Conservation (phyloP, 2,113 vertebrate species). For the Emydocephalus ijimae region DNA sequence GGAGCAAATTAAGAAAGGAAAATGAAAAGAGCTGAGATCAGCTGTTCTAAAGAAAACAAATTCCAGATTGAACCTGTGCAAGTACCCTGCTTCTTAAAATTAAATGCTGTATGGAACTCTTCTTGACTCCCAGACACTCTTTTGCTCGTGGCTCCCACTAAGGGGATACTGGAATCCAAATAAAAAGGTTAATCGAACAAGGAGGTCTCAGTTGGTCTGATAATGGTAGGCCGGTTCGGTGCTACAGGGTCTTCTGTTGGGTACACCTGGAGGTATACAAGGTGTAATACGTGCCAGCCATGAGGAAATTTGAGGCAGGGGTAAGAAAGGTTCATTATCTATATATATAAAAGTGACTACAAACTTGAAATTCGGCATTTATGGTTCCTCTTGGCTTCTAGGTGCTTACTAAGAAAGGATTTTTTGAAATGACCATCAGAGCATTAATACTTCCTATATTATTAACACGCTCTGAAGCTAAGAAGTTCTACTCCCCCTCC, state of each 20-base stretch:
- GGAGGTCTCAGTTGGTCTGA: conserved; percentile 86
- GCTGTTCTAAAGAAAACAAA: not conserved
- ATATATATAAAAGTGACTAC: no score
- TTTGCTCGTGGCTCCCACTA: not conserved
- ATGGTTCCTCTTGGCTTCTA: no score
- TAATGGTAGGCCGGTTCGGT: conserved; percentile 85
- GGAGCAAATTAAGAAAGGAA: not conserved
- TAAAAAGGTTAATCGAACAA: conserved; percentile 80
- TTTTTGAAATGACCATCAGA: no score
- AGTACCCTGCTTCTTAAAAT: not conserved
- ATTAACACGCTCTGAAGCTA: no score
- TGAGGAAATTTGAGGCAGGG: conserved; percentile 82
- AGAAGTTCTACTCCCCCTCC: no score
- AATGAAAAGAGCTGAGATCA: not conserved
- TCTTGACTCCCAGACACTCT: not conserved
- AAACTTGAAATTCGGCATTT: no score
- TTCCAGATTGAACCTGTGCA: not conserved
- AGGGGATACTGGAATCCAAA: no score
- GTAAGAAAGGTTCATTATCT: conserved; percentile 70
- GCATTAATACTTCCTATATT: no score
- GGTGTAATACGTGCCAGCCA: conserved; percentile 85
- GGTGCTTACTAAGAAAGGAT: no score
- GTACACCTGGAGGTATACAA: conserved; percentile 81
- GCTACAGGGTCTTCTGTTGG: conserved; percentile 90
- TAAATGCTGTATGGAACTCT: not conserved